Evolutionary conservation across 1,140 invertebrate species (phyloP).

Genomic region (Littorina saxatilis): DNA sequence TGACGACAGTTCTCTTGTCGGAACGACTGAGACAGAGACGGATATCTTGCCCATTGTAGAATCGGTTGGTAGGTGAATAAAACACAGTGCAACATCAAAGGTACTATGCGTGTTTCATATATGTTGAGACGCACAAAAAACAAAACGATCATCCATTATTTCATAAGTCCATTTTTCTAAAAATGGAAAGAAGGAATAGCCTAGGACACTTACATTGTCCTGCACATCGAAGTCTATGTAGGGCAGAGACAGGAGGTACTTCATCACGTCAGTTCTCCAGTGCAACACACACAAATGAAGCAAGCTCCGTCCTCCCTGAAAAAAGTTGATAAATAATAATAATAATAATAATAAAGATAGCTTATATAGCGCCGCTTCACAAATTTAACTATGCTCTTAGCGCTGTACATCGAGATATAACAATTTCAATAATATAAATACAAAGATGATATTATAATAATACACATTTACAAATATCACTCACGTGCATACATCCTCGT

Average conservation of each 20-base stretch:
- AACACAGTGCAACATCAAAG: neutral
- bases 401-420: too few species aligned
- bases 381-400: too few species aligned
- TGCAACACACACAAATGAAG: conserved; percentile 56
- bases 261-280: conserved; percentile 50
- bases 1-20: too few species aligned
- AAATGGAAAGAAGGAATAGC: neutral
- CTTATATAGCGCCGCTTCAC: too few species aligned
- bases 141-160: neutral
- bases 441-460: too few species aligned
- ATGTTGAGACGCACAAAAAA: neutral
- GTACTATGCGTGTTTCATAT: neutral
- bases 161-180: too few species aligned
- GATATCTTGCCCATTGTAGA: too few species aligned
- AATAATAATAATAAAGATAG: too few species aligned
- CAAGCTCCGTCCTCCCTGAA: conserved; percentile 56
- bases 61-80: neutral
- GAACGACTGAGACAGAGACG: too few species aligned
- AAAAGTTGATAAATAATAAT: conserved; percentile 7
- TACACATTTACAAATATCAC: too few species aligned
- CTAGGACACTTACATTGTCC: conserved; percentile 61
- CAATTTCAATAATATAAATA: too few species aligned
- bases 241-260: conserved; percentile 47
- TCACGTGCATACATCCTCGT: too few species aligned
- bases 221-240: conserved; percentile 46